A percentile compares a stretch with the other conserved stretches of the same genome.
These are phyloP conservation scores for Athene noctua DNA, from an alignment of 2,113 vertebrate species.

Conservation along the genomic window DNA sequence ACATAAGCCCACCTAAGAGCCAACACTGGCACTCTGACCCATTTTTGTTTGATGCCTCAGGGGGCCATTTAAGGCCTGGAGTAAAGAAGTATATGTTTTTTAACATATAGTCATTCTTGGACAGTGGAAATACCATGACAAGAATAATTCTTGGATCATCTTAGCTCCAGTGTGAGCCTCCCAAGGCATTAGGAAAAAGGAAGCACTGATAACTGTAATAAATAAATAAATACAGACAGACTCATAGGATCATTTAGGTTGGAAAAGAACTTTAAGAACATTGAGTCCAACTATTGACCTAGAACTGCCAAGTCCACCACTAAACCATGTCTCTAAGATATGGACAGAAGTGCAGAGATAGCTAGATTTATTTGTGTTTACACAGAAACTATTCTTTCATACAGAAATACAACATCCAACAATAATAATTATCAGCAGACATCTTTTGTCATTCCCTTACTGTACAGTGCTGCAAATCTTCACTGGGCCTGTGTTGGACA, in stretches of 20 bases:
- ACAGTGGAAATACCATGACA: background rate
- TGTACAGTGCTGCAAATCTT: background rate
- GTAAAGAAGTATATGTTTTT: background rate
- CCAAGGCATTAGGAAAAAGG: background rate
- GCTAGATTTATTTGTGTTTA: background rate
- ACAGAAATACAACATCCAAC: background rate
- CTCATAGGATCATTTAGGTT: too few relatives aligned
- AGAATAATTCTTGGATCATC: conserved; percentile 12
- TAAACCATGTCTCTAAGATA: too few relatives aligned
- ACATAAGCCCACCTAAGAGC: background rate
- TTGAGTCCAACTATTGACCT: too few relatives aligned
- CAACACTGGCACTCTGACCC: fast-evolving
- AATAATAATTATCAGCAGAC: background rate
- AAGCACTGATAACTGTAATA: background rate
- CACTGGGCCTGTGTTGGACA: background rate
- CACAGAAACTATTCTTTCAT: background rate
- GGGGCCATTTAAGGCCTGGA: background rate
- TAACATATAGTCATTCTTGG: background rate
- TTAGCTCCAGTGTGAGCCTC: background rate
- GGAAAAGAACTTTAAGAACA: too few relatives aligned
- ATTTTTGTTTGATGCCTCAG: background rate
- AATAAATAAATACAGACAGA: background rate
- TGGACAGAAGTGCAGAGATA: background rate
- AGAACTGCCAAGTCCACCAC: too few relatives aligned
- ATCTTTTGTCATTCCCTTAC: background rate